Base-by-base conservation (phyloP, 2,888 invertebrate genomes). In the Melanargia galathea region DNA sequence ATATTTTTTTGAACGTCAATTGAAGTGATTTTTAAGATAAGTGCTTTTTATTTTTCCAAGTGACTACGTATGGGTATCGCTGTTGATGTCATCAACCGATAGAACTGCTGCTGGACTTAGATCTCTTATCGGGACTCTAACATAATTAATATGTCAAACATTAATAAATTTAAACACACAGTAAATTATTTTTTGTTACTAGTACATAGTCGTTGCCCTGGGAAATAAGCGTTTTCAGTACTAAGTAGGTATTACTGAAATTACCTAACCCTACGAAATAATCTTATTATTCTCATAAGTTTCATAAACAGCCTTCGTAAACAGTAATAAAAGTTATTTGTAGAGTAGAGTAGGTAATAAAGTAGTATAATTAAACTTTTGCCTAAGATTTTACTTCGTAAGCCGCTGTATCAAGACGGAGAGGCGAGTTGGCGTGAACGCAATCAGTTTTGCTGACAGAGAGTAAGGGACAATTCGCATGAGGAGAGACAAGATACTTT, bases 361-460 rank as follows among this genome's bases (percentile, higher is more conserved):
- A 48, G 48, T 48, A 24, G 48, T 48, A 33, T 33, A 52, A 52
- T 52, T 52, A 33, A 52, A 52, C 48, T 48, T 24, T 33, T 16
- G 51, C 51, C 20, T 18, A 13, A 52, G 51, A 52, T 35, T 51
- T 51, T 18, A 16, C 33, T 46, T 13, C 51, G 33, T 52, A 52
- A 52, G 20, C 33, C 49, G 24, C n/a, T 52, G 45, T 61, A 54
- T 61, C 61, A 45, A 55, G 22, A 20, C 0, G 11, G 30, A 60
- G 22, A 30, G 22, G 40, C 30, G 60, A 6, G 1, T 13, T 6
- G 38, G n/a, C 38, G 55, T 30, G n/a, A n/a, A 6, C 24, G 62
- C 43, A 43, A 62, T 62, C 57, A 57, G 57, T 62, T 49, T 51
- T 57, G 33, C 51, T 33, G 33, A 55, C 55, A 51, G 26, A 56